phyloP scores from a whole-genome alignment of 92 coral and sea anemone species.

The Bergia puertoricense region DNA sequence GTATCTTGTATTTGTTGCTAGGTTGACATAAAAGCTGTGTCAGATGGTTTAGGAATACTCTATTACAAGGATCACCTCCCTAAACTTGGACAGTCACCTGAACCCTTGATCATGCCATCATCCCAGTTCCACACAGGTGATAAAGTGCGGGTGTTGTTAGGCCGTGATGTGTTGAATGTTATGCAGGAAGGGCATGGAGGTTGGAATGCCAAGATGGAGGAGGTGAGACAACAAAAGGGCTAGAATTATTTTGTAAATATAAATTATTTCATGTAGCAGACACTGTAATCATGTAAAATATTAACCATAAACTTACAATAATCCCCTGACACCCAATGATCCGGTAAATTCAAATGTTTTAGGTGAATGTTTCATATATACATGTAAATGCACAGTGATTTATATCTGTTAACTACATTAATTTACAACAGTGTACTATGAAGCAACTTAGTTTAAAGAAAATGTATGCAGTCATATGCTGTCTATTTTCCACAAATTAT shows the following conservation, averaged over 20 bases:
- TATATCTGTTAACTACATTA: no score
- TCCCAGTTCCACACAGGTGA: conserved; percentile 53
- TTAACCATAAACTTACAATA: no score
- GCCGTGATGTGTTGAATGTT: conserved; percentile 44
- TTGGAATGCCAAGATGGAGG: conserved; percentile 82
- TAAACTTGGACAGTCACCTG: conserved; percentile 66
- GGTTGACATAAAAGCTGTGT: conserved; percentile 65
- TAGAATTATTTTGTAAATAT: background rate
- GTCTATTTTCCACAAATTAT: no score
- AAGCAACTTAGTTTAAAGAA: no score
- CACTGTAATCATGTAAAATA: no score
- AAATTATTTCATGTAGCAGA: no score
- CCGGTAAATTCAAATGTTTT: no score
- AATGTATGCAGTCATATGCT: no score
- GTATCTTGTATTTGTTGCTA: background rate
- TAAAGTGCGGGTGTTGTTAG: conserved; percentile 51
- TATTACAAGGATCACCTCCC: conserved; percentile 83
- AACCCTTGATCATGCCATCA: conserved; percentile 50
- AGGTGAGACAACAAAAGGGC: conserved; percentile 39
- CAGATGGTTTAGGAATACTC: conserved; percentile 55
- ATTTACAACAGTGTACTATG: no score
- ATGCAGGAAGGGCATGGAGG: conserved; percentile 80
- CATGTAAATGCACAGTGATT: no score
- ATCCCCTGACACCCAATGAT: no score
- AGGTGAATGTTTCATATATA: no score